phyloP scores from a whole-genome alignment of 2,113 vertebrate species.

The Amblyopsis rosae region DNA sequence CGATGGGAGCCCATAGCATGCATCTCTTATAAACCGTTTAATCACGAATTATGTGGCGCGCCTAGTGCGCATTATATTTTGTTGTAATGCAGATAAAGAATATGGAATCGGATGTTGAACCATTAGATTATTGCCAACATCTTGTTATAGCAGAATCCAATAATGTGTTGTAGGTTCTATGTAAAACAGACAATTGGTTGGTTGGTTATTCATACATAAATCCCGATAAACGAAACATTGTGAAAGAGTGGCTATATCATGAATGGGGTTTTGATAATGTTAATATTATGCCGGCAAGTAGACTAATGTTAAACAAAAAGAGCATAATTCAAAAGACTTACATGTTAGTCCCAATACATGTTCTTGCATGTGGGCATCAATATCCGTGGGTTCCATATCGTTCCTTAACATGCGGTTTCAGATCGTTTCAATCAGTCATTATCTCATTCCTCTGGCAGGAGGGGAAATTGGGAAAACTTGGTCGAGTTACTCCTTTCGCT shows the following conservation, averaged over 20 bases:
- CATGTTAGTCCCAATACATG: conserved; percentile 53
- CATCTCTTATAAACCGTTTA: background rate
- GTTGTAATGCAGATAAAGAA: conserved; percentile 10
- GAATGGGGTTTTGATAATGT: too few relatives aligned
- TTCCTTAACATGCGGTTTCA: conserved; percentile 61
- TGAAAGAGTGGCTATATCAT: too few relatives aligned
- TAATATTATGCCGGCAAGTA: too few relatives aligned
- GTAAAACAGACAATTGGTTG: conserved; percentile 14
- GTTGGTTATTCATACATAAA: conserved; percentile 23
- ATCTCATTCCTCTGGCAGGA: conserved; percentile 72
- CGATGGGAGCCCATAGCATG: background rate
- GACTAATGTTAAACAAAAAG: too few relatives aligned
- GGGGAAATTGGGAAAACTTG: conserved; percentile 45
- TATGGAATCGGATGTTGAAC: background rate
- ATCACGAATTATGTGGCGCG: background rate
- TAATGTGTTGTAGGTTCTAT: background rate
- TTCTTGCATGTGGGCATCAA: conserved; percentile 59
- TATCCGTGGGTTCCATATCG: conserved; percentile 59
- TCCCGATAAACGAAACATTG: too few relatives aligned
- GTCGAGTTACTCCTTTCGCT: conserved; percentile 50
- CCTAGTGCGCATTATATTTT: background rate
- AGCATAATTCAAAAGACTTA: conserved; percentile 56
- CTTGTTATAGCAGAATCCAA: background rate
- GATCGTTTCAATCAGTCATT: conserved; percentile 48
- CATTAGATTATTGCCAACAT: conserved; percentile 11